phyloP scores from a whole-genome alignment of 92 coral and sea anemone genomes.

The Meandrina meandrites region DNA sequence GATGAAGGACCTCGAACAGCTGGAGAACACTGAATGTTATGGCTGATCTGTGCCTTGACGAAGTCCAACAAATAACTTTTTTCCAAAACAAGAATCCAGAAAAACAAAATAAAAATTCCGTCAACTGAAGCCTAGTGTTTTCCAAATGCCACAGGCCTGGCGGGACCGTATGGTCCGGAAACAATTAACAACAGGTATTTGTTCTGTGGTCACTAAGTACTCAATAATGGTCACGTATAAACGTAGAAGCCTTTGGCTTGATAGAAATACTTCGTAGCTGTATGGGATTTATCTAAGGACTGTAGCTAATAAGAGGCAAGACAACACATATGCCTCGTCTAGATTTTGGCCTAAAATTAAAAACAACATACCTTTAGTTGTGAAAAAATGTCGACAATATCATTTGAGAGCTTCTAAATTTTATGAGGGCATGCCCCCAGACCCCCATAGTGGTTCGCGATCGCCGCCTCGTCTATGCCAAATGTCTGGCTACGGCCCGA shows the following conservation, averaged over 20 bases:
- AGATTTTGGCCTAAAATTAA: no score
- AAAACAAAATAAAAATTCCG: neutral
- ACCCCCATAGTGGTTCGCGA: no score
- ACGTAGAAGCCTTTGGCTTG: no score
- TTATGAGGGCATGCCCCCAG: no score
- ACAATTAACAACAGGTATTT: neutral
- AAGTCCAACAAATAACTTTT: neutral
- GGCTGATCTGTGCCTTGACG: neutral
- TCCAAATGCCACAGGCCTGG: neutral
- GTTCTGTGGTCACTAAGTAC: neutral
- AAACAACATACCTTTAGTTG: no score
- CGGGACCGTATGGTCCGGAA: neutral
- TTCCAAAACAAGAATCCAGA: neutral
- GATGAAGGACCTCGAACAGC: neutral
- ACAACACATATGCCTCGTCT: no score
- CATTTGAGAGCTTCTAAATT: no score
- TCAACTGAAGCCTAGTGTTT: neutral
- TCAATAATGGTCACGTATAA: neutral
- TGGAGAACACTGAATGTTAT: neutral
- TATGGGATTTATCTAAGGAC: neutral
- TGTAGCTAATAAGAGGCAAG: no score
- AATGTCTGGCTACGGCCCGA: no score
- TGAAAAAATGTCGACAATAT: no score
- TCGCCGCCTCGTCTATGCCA: no score
- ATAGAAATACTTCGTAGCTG: neutral